Conservation (phyloP, 2,113 vertebrate species). For the Lutjanus erythropterus region DNA sequence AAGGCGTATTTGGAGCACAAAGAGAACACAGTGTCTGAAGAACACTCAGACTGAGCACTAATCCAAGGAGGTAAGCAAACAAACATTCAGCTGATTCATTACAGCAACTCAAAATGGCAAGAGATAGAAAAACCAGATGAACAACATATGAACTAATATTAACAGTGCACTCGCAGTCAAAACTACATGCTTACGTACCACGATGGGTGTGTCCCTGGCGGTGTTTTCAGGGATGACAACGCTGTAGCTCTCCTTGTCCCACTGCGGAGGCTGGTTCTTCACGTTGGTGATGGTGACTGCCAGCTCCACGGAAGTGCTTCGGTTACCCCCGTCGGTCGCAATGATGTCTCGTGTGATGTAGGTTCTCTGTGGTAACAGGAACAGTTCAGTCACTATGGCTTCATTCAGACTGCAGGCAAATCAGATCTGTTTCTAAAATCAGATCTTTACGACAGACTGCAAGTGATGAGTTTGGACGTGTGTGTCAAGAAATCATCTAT, state of each 20-base stretch:
- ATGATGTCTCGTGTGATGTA: constrained; percentile 86
- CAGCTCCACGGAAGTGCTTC: constrained; percentile 88
- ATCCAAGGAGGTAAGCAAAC: constrained; percentile 6
- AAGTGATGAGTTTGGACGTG: too few relatives aligned
- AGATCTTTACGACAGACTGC: too few relatives aligned
- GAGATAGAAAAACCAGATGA: background rate
- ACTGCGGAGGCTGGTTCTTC: constrained; percentile 91
- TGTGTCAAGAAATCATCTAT: too few relatives aligned
- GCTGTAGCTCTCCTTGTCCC: constrained; percentile 88
- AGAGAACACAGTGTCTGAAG: constrained; percentile 22
- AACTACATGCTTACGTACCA: constrained; percentile 70
- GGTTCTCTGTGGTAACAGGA: constrained; percentile 73
- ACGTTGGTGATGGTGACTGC: constrained; percentile 88
- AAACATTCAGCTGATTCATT: constrained; percentile 20
- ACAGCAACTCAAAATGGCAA: constrained; percentile 1
- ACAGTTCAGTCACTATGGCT: background rate
- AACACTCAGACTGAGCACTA: background rate
- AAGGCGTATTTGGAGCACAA: constrained; percentile 25
- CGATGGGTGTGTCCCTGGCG: constrained; percentile 83
- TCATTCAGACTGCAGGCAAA: too few relatives aligned
- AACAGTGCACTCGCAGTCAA: background rate
- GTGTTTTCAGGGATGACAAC: constrained; percentile 89
- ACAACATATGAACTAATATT: background rate
- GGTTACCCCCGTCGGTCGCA: constrained; percentile 89
- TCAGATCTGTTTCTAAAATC: too few relatives aligned